Evolutionary conservation across 2,113 vertebrate species (phyloP).

Genomic region (Sigmodon hispidus): DNA sequence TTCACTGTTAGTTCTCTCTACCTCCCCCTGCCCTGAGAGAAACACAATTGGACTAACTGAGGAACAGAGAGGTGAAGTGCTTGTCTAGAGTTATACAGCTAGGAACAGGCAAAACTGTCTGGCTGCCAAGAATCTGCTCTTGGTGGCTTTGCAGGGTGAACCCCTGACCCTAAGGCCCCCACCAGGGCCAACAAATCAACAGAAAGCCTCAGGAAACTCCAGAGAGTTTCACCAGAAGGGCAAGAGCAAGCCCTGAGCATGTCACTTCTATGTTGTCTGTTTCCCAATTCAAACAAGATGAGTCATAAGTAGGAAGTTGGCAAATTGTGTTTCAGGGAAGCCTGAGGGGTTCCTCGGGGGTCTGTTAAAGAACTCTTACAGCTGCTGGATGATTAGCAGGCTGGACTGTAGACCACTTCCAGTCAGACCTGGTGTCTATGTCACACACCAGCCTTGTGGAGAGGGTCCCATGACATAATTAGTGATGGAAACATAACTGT

Average conservation of each 20-base stretch:
- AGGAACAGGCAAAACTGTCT: not conserved
- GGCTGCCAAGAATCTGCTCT: rapidly evolving
- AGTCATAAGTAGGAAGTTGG: not conserved
- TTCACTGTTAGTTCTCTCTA: not conserved
- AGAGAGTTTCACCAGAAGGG: not conserved
- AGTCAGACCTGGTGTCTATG: not conserved
- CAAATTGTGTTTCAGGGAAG: not conserved
- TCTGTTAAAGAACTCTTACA: rapidly evolving
- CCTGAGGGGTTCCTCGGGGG: not conserved
- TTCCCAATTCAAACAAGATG: not conserved
- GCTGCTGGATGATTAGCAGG: not conserved
- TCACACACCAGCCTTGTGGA: not conserved
- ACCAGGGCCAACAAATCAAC: no score
- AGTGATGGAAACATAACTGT: no score
- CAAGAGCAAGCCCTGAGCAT: not conserved
- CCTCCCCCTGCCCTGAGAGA: not conserved
- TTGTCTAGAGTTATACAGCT: not conserved
- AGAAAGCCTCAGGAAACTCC: not conserved
- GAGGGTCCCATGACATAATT: not conserved
- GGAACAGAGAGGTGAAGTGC: not conserved
- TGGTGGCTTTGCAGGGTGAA: rapidly evolving
- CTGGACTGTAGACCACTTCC: not conserved
- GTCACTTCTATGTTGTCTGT: not conserved
- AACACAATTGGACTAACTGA: not conserved
- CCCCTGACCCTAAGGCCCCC: not conserved